phyloP scores from a whole-genome alignment of 2,113 vertebrate genomes.

The Hippotragus niger region DNA sequence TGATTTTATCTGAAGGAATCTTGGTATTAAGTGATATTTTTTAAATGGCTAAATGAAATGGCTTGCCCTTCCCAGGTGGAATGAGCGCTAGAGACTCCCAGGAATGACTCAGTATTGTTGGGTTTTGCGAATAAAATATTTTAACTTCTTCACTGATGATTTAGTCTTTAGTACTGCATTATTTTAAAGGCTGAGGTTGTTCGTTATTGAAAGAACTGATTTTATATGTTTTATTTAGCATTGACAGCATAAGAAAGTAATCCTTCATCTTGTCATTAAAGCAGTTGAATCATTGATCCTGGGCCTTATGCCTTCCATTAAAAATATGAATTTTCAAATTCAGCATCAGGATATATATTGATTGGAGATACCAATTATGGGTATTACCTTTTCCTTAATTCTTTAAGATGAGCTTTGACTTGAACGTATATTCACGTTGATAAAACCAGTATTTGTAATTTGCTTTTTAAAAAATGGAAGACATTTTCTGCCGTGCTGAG shows the following conservation, averaged over 20 bases:
- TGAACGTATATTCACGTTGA: not conserved
- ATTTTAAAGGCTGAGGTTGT: not conserved
- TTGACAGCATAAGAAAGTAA: conserved; percentile 9
- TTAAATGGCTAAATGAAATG: conserved; percentile 45
- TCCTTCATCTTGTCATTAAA: not conserved
- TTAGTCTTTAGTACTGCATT: not conserved
- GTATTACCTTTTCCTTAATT: conserved; percentile 22
- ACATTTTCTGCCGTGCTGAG: conserved; percentile 56
- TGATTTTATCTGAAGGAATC: conserved; percentile 11
- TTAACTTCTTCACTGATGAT: conserved; percentile 23
- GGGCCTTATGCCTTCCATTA: conserved; percentile 2
- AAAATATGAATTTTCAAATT: conserved; percentile 48
- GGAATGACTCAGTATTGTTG: conserved; percentile 66
- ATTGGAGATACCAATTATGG: not conserved
- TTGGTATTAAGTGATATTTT: conserved; percentile 12
- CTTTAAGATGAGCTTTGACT: conserved; percentile 21
- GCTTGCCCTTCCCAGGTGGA: conserved; percentile 46
- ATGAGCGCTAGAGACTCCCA: conserved; percentile 21
- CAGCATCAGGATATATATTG: not conserved
- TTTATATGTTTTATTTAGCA: conserved; percentile 8
- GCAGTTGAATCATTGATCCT: conserved; percentile 24
- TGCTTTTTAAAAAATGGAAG: conserved; percentile 57
- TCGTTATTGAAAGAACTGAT: not conserved
- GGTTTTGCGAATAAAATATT: conserved; percentile 44
- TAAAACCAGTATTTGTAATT: conserved; percentile 38